Conservation (phyloP, 1,140 invertebrate genomes). For the Zaprionus davidi region DNA sequence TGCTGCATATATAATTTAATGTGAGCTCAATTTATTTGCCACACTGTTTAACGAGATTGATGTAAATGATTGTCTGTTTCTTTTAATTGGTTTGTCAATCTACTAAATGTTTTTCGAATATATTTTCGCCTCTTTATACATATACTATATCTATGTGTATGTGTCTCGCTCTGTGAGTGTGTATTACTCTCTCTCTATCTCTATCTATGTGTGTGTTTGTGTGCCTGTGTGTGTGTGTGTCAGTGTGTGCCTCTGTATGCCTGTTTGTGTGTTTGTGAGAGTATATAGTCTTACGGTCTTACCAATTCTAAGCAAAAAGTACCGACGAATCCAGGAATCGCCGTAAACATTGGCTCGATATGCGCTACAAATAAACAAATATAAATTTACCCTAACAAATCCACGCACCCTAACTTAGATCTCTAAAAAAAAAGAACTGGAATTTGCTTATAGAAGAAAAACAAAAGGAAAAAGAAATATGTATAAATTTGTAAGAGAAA, state of each 20-base stretch:
- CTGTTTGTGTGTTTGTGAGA: slow-evolving; percentile 51
- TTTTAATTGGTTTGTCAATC: slow-evolving; percentile 75
- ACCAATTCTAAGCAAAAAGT: slow-evolving; percentile 29
- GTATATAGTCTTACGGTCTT: slow-evolving; percentile 47
- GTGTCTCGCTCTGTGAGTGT: slow-evolving; percentile 42
- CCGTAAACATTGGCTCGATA: slow-evolving; percentile 60
- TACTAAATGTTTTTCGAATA: slow-evolving; percentile 75
- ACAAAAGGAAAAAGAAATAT: slow-evolving; percentile 2
- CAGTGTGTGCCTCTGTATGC: slow-evolving; percentile 45
- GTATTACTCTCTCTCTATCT: slow-evolving; percentile 38
- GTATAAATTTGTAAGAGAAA: slow-evolving; percentile 29
- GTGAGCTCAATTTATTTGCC: slow-evolving; percentile 69
- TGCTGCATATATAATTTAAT: slow-evolving; percentile 75
- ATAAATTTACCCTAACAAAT: slow-evolving; percentile 55
- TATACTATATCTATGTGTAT: slow-evolving; percentile 55
- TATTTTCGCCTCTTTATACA: slow-evolving; percentile 55
- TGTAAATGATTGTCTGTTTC: slow-evolving; percentile 78
- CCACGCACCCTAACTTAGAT: slow-evolving; percentile 23
- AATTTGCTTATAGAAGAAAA: slow-evolving; percentile 53
- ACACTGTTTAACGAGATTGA: slow-evolving; percentile 67
- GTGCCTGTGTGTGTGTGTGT: slow-evolving; percentile 42
- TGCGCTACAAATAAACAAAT: slow-evolving; percentile 44
- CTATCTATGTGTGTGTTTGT: slow-evolving; percentile 34
- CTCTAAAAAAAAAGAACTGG: slow-evolving; percentile 63
- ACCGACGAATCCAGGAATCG: neutral